phyloP scores from a whole-genome alignment of 2,888 invertebrate genomes.

The Ophion ventricosus region DNA sequence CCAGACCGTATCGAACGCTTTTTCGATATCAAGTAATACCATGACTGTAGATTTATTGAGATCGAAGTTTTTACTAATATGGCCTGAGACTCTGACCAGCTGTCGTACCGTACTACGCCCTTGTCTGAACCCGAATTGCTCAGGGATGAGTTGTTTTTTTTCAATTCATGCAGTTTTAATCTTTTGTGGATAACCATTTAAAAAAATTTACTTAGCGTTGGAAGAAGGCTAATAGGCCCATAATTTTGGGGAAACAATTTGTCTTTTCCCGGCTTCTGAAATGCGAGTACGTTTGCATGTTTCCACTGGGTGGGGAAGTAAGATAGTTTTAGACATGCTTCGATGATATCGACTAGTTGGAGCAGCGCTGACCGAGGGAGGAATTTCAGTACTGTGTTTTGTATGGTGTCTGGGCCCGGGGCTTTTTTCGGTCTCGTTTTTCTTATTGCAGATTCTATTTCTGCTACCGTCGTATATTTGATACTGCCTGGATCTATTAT shows the following conservation, averaged over 20 bases:
- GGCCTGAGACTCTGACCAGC: constrained; percentile 64
- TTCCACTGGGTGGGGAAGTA: constrained; percentile 66
- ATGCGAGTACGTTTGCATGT: constrained; percentile 31
- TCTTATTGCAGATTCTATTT: constrained; percentile 24
- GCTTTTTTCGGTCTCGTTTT: constrained; percentile 40
- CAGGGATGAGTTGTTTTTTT: constrained; percentile 57
- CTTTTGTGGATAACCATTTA: constrained; percentile 66
- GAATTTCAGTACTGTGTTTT: constrained; percentile 55
- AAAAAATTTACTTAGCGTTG: constrained; percentile 68
- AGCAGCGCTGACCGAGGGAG: constrained; percentile 22
- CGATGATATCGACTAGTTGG: constrained; percentile 20
- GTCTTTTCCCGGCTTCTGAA: constrained; percentile 70
- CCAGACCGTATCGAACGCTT: constrained; percentile 68
- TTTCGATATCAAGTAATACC: constrained; percentile 69
- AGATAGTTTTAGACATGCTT: constrained; percentile 8
- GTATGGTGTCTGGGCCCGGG: constrained; percentile 32
- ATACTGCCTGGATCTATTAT: not conserved
- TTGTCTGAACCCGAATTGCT: constrained; percentile 71
- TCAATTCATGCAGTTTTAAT: constrained; percentile 53
- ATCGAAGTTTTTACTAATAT: constrained; percentile 67
- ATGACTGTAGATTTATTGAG: constrained; percentile 64
- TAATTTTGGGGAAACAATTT: constrained; percentile 35
- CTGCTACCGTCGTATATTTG: not conserved
- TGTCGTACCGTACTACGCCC: constrained; percentile 69
- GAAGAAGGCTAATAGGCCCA: constrained; percentile 46